These are phyloP conservation scores for Anoura caudifer DNA, from an alignment of 2,113 vertebrate genomes.

Conservation along the genomic window DNA sequence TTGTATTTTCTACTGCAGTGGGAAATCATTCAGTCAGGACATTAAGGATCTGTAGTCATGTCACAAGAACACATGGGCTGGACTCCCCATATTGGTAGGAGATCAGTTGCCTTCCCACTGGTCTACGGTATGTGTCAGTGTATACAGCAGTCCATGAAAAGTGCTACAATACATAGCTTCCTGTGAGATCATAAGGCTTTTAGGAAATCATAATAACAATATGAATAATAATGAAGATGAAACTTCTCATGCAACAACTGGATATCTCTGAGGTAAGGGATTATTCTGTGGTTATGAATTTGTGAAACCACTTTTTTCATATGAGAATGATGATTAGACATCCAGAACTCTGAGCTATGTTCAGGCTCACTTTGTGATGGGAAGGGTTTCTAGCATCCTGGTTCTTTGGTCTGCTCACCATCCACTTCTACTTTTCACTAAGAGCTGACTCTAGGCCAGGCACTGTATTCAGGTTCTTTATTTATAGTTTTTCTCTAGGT, in stretches of 20 bases:
- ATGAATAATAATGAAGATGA: background rate
- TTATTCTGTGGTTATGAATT: background rate
- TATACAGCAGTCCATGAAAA: background rate
- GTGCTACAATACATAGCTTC: background rate
- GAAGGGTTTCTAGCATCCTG: background rate
- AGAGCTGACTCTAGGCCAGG: background rate
- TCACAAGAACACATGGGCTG: background rate
- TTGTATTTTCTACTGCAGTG: background rate
- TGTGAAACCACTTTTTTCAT: background rate
- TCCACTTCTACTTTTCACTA: background rate
- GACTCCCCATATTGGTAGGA: background rate
- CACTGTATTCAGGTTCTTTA: background rate
- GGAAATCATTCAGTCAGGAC: background rate
- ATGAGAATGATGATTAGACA: background rate
- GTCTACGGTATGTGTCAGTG: background rate
- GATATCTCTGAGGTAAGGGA: background rate
- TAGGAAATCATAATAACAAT: background rate
- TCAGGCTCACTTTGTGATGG: background rate
- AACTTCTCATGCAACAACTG: background rate
- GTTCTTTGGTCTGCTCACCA: background rate
- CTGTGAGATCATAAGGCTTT: background rate
- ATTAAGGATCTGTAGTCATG: background rate
- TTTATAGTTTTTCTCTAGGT: background rate
- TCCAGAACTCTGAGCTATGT: background rate
- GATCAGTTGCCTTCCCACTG: background rate